Base-by-base conservation (phyloP, 2,113 vertebrate genomes). In the Dasyprocta punctata region DNA sequence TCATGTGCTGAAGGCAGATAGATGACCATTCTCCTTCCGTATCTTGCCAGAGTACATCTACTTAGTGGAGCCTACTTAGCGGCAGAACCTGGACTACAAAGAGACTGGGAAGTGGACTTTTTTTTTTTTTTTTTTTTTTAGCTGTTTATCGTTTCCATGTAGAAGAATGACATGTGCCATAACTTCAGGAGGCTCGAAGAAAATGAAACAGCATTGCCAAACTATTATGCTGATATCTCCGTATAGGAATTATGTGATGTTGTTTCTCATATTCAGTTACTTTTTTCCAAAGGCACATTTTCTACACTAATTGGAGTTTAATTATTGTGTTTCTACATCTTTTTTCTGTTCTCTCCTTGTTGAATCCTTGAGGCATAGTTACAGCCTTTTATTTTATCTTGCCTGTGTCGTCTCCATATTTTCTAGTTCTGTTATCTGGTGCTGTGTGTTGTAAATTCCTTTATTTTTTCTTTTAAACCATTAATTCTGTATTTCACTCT, bases 161-260 rank as follows among this genome's bases (percentile, higher is more conserved):
- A 65, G 9, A 84, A 92, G 58, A 56, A 22, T 77, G 47, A 60
- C 8, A 38, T 60, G 20, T 73, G 28, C 63, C n/a, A 41, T 73
- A 82, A 82, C 81, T 92, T 92, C 41, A 92, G 22, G 60, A 17
- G 65, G 56, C 82, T 81, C 82, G 84, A 95, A 65, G 75, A 87
- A 81, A 87, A n/a, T 28, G 44, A 73, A 92, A 28, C 10, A 73
- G 71, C 14, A n/a, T 47, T 88, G 65, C 56, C 56, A 92, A n/a
- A 95, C 58, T 65, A 54, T 65, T 58, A 56, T 75, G n/a, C 63
- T 75, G 47, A 49, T 67, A 56, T 56, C 54, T 92, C 11, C 33
- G 26, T 24, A 9, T 69, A 69, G 44, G 30, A 83, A 56, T 75
- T 95, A 83, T 24, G 1, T 11, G 14, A 14, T 91, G 0, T 36